Percentiles rank a stretch among this genome's conserved stretches.
These are phyloP conservation scores for Urophycis tenuis DNA, from an alignment of 2,797 vertebrate genomes.

Conservation along the genomic window DNA sequence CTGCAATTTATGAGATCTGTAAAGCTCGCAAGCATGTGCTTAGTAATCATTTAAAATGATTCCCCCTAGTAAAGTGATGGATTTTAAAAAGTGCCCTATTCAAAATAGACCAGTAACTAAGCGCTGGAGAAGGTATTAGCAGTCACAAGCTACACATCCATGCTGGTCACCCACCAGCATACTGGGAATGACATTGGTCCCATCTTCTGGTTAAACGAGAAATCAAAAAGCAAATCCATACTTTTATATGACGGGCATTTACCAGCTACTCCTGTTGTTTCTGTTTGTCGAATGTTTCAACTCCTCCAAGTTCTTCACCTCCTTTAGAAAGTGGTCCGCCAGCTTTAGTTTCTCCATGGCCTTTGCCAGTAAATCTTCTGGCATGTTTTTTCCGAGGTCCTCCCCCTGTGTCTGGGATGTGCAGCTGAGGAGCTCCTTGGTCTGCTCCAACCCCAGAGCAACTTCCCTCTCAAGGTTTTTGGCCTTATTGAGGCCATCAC, in stretches of 20 bases:
- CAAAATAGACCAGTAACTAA: neutral
- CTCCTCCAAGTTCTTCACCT: conserved; percentile 75
- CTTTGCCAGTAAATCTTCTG: conserved; percentile 74
- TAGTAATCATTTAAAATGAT: neutral
- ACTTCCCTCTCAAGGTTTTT: conserved; percentile 76
- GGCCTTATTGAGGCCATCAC: conserved; percentile 43
- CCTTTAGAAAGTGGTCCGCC: conserved; percentile 82
- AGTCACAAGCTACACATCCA: neutral
- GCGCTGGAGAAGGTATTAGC: neutral
- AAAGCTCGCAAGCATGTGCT: neutral
- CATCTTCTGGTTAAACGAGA: neutral
- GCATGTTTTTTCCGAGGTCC: conserved; percentile 18
- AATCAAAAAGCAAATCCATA: neutral
- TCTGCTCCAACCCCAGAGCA: conserved; percentile 74
- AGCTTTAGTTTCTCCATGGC: conserved; percentile 84
- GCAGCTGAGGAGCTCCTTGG: conserved; percentile 73
- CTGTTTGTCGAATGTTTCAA: conserved; percentile 25
- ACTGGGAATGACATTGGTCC: neutral
- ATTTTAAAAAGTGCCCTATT: neutral
- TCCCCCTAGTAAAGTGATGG: neutral
- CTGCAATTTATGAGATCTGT: neutral
- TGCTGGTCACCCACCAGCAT: neutral
- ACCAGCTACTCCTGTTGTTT: conserved; percentile 65
- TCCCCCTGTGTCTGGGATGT: conserved; percentile 44
- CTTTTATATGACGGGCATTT: conserved; percentile 30